phyloP scores from a whole-genome alignment of 53 echinoderm and acorn worm genomes.

The Mesocentrotus franciscanus region DNA sequence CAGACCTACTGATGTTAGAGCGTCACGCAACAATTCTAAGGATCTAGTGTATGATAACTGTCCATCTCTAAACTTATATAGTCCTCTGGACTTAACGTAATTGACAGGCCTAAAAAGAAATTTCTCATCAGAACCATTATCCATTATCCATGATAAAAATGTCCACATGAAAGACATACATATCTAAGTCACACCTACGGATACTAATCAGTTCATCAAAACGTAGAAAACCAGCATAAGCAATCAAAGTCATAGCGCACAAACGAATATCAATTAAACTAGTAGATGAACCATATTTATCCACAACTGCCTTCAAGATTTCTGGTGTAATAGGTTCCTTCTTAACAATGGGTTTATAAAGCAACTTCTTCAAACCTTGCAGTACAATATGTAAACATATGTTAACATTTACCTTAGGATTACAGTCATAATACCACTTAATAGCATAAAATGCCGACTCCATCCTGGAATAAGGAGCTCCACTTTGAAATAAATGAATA shows the following conservation, averaged over 20 bases:
- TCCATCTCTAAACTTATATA: not conserved
- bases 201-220: not conserved
- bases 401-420: not conserved
- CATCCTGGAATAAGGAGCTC: not conserved
- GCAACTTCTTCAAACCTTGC: not conserved
- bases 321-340: not conserved
- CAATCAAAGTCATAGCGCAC: not conserved
- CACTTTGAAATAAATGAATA: not conserved
- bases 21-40: not conserved
- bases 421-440: not conserved
- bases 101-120: slow-evolving; percentile 4
- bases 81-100: not conserved
- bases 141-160: slow-evolving; percentile 12
- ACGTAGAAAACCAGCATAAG: not conserved
- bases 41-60: slow-evolving; percentile 2
- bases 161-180: not conserved
- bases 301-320: not conserved
- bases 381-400: not conserved
- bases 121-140: not conserved
- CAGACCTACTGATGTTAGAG: not conserved
- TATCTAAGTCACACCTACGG: too few species aligned
- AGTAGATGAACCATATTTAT: not conserved
- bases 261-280: not conserved
- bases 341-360: not conserved
- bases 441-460: not conserved